A percentile compares a stretch with the other conserved stretches of the same genome.
Conservation (phyloP, 2,113 vertebrate genomes). For the Pteronura brasiliensis region DNA sequence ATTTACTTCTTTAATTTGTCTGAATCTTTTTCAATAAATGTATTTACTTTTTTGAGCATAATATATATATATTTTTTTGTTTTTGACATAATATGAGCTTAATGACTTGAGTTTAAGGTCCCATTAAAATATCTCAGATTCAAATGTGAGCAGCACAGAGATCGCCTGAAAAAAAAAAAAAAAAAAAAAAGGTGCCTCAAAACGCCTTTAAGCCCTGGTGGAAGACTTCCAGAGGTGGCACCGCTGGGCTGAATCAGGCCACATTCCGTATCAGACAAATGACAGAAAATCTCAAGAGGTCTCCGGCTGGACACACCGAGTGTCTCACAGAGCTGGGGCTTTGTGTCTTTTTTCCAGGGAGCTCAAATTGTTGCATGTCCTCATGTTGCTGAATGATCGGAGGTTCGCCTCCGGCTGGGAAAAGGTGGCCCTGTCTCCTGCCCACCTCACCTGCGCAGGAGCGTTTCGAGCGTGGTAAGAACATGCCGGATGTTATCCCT, state of each 20-base stretch:
- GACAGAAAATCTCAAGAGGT: neutral
- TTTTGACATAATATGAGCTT: neutral
- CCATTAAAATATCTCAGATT: neutral
- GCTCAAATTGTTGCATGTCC: neutral
- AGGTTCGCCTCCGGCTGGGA: too few relatives aligned
- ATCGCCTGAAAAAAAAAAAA: too few relatives aligned
- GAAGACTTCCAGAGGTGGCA: accelerated
- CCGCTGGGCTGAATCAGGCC: too few relatives aligned
- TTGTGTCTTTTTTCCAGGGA: neutral
- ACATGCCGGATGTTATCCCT: neutral
- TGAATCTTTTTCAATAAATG: neutral
- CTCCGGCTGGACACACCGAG: accelerated
- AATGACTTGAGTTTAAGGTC: neutral
- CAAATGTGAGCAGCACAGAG: neutral
- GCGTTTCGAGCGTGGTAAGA: accelerated
- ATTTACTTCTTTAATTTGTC: neutral
- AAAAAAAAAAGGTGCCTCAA: accelerated
- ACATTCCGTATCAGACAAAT: neutral
- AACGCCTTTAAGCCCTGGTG: neutral
- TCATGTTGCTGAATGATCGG: too few relatives aligned
- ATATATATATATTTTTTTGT: neutral
- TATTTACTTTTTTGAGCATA: neutral
- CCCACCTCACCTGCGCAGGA: accelerated
- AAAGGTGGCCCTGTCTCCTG: neutral
- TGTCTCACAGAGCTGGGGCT: accelerated